Percentiles rank a stretch among this genome's conserved stretches.
These are phyloP conservation scores for Macrostomum lignano DNA, from an alignment of 1,140 invertebrate species.

Conservation along the genomic window DNA sequence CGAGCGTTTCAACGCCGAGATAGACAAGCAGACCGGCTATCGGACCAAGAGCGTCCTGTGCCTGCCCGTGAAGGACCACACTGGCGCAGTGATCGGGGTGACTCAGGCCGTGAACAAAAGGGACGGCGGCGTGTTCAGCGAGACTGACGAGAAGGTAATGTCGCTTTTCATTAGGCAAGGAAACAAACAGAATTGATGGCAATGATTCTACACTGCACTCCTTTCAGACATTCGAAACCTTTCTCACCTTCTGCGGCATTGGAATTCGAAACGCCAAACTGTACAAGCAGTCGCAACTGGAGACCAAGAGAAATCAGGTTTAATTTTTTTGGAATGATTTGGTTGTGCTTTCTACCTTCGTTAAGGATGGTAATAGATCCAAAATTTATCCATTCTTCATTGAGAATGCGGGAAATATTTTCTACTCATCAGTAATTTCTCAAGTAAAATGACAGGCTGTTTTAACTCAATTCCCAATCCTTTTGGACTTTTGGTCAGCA, in stretches of 20 bases:
- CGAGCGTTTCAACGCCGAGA: slow-evolving; percentile 61
- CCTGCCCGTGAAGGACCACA: slow-evolving; percentile 64
- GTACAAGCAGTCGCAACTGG: slow-evolving; percentile 66
- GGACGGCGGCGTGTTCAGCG: slow-evolving; percentile 52
- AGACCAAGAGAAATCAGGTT: slow-evolving; percentile 68
- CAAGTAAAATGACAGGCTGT: too few species aligned
- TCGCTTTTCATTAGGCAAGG: slow-evolving; percentile 3
- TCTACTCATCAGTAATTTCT: too few species aligned
- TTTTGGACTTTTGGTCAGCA: too few species aligned
- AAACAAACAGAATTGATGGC: too few species aligned
- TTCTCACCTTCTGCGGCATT: slow-evolving; percentile 80
- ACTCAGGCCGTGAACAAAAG: slow-evolving; percentile 84
- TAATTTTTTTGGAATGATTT: slow-evolving; percentile 8
- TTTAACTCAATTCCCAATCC: too few species aligned
- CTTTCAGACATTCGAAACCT: slow-evolving; percentile 49
- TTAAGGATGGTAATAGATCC: too few species aligned
- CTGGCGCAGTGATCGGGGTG: slow-evolving; percentile 74
- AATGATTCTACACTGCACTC: too few species aligned
- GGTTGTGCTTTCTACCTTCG: too few species aligned
- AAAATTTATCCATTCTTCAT: too few species aligned
- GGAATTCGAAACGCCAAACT: slow-evolving; percentile 84
- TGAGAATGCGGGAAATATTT: too few species aligned
- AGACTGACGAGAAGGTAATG: slow-evolving; percentile 50
- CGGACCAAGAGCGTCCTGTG: slow-evolving; percentile 61
- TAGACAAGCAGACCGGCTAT: slow-evolving; percentile 66